phyloP scores from a whole-genome alignment of 2,888 invertebrate genomes.

The Patella depressa region DNA sequence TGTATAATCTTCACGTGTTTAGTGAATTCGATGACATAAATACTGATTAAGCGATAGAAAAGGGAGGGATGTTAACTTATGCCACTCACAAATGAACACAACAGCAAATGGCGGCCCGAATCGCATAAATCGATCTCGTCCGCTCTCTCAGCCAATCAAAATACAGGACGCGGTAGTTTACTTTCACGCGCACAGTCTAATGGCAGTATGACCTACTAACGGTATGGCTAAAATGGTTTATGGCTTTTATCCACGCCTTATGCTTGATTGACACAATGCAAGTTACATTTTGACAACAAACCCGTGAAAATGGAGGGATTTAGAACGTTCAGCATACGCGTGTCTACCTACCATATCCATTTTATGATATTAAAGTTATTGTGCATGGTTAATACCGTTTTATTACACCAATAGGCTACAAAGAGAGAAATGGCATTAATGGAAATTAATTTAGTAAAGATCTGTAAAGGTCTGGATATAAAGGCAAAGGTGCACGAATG shows the following conservation, averaged over 20 bases:
- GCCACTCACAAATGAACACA: conserved; percentile 38
- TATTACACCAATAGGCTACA: no score
- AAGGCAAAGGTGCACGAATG: no score
- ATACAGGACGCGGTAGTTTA: background rate
- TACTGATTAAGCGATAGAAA: conserved; percentile 17
- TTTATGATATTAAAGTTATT: no score
- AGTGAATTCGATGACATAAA: conserved; percentile 2
- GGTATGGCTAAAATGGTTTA: background rate
- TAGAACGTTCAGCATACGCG: conserved; percentile 3
- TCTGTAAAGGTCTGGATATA: no score
- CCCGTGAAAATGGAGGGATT: background rate
- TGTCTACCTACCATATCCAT: background rate
- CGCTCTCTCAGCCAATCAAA: background rate
- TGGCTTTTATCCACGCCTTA: conserved; percentile 5
- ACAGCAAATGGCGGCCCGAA: conserved; percentile 43
- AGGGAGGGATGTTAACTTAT: conserved; percentile 35
- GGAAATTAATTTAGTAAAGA: no score
- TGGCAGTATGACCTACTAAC: conserved; percentile 5
- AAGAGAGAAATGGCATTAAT: no score
- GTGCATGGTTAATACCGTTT: no score
- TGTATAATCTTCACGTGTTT: background rate
- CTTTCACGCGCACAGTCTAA: background rate
- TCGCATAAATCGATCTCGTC: conserved; percentile 13
- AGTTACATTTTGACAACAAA: background rate
- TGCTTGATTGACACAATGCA: background rate